Base-by-base conservation (phyloP, 2,888 invertebrate genomes). In the Phorcus lineatus region DNA sequence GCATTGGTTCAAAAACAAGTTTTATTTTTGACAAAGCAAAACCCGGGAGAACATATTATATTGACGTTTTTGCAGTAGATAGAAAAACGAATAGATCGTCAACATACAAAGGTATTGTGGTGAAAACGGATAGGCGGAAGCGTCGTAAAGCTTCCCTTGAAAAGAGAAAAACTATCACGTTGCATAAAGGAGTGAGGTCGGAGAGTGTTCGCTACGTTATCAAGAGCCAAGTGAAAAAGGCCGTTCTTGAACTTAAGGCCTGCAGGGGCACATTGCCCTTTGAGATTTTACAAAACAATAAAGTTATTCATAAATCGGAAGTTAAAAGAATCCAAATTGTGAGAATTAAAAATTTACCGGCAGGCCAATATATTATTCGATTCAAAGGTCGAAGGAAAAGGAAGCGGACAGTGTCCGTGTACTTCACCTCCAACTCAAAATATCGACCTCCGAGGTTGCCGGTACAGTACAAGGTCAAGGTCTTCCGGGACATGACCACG, bases 51-150 rank as follows among this genome's bases (percentile, higher is more conserved):
- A 90, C 90, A 36, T 95, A 95, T 88, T 94, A 93, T 88, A 93
- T 95, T 79, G 94, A 95, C 88, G 92, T 95, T 22, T 95, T 95
- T 90, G 94, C 94, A 2, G 92, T 94, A 28, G 94, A 95, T 86
- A 92, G 90, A 67, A 91, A 92, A 62, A 94, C 94, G 6, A 94
- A 94, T 84, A 92, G 94, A 52, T 94, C 94, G 17, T 94, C 94
- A 82, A 93, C 94, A 0, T 94, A 94, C 85, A 94, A 93, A n/a
- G 93, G 94, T 57, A 80, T 88, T 1, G 81, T 54, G 24, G 86
- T 89, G 17, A 88, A 85, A 80, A 89, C 89, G 16, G 88, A 86
- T 22, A 78, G 79, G 57, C 76, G 83, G 74, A 85, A 82, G 79
- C 22, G 54, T 16, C 24, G 36, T 16, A 31, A 31, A 77, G 82